Conservation (phyloP, 2,888 invertebrate species). For the Antheraea yamamai region DNA sequence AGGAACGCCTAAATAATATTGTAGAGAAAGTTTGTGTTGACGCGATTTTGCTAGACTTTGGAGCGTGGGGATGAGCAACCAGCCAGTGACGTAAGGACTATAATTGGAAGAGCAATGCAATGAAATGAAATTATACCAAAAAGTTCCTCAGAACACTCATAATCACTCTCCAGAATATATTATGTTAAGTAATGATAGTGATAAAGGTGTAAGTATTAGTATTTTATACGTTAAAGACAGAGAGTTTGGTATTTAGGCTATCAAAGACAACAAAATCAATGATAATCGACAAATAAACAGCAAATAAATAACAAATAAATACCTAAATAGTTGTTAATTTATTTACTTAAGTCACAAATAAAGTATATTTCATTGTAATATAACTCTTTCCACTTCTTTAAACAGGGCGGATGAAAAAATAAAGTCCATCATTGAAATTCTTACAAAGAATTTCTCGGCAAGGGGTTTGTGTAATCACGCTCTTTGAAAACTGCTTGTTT, state of each 20-base stretch:
- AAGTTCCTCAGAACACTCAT: too few species aligned
- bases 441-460: slow-evolving; percentile 26
- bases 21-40: too few species aligned
- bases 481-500: slow-evolving; percentile 32
- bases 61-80: too few species aligned
- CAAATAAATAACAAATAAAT: neutral
- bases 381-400: neutral
- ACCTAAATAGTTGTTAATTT: neutral
- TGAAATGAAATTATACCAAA: too few species aligned
- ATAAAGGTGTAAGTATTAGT: too few species aligned
- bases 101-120: too few species aligned
- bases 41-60: too few species aligned
- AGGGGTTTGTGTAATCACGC: slow-evolving; percentile 31
- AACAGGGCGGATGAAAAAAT: neutral
- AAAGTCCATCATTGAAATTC: slow-evolving; percentile 39
- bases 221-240: neutral
- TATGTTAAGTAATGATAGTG: too few species aligned
- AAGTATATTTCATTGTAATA: neutral
- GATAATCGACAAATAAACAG: neutral
- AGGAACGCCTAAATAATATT: too few species aligned
- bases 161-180: too few species aligned
- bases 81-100: too few species aligned
- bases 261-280: neutral
- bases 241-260: neutral
- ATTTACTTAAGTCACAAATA: neutral